Evolutionary conservation across 2,888 invertebrate genomes (phyloP).

Genomic region (Opisthograptis luteolata): DNA sequence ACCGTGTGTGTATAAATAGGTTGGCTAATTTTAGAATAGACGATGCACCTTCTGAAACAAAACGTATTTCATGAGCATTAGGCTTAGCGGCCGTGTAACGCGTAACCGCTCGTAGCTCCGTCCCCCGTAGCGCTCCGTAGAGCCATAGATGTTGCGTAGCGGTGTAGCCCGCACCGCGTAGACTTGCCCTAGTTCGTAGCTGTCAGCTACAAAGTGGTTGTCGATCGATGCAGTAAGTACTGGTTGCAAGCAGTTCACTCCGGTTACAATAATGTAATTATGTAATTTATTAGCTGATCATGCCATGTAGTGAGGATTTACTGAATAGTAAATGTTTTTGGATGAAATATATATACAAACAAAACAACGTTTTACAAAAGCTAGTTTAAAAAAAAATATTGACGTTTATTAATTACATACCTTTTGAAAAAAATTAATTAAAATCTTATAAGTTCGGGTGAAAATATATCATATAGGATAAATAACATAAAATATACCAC

Average conservation of each 20-base stretch:
- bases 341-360: too few species aligned
- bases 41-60: constrained; percentile 10
- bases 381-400: too few species aligned
- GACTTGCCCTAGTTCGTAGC: constrained; percentile 31
- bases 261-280: background rate
- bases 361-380: too few species aligned
- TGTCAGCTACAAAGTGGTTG: constrained; percentile 29
- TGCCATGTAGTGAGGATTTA: too few species aligned
- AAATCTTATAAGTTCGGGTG: too few species aligned
- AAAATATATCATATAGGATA: too few species aligned
- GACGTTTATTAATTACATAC: too few species aligned
- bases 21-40: constrained; percentile 30
- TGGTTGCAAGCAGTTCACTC: constrained; percentile 8
- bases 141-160: constrained; percentile 50
- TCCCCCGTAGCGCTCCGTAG: constrained; percentile 42
- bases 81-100: constrained; percentile 47
- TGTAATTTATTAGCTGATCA: too few species aligned
- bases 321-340: too few species aligned
- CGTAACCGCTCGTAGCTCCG: constrained; percentile 19
- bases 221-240: constrained; percentile 33
- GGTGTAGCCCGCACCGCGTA: constrained; percentile 33
- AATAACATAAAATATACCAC: too few species aligned
- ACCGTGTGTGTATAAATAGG: constrained; percentile 27
- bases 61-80: constrained; percentile 40
- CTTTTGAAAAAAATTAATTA: too few species aligned